phyloP scores from a whole-genome alignment of 2,797 vertebrate species.

The Phrynocephalus vlangalii region DNA sequence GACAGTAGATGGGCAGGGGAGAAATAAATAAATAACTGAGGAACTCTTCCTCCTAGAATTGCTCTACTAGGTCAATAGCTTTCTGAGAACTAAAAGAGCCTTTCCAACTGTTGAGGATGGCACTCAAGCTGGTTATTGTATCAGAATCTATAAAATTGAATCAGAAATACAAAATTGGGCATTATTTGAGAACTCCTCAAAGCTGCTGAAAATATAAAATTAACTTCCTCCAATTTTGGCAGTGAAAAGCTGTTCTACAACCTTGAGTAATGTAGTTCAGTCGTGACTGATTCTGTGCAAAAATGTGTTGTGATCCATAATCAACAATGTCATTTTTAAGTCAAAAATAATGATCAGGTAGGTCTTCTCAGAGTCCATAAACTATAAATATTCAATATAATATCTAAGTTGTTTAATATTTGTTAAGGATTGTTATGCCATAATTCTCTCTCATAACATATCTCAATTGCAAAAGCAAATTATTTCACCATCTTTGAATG shows the following conservation, averaged over 20 bases:
- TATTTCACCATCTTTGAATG: too few species aligned
- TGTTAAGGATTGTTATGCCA: background rate
- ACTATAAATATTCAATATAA: background rate
- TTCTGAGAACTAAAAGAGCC: background rate
- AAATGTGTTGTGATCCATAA: background rate
- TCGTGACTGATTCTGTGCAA: background rate
- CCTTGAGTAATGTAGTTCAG: background rate
- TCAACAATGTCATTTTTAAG: background rate
- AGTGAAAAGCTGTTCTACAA: background rate
- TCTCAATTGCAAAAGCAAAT: too few species aligned
- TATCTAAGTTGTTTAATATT: background rate
- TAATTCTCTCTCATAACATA: background rate
- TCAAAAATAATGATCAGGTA: background rate
- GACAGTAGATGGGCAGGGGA: too few species aligned
- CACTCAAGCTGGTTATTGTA: background rate
- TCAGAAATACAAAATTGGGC: background rate
- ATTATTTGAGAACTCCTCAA: background rate
- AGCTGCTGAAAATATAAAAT: background rate
- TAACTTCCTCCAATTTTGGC: background rate
- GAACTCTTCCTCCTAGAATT: background rate
- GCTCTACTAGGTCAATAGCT: background rate
- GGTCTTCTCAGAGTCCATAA: background rate
- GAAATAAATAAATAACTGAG: too few species aligned
- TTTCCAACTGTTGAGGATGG: background rate
- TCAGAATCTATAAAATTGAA: background rate